Base-by-base conservation (phyloP, 1,140 invertebrate genomes). In the Pseudachorutes palmiensis region DNA sequence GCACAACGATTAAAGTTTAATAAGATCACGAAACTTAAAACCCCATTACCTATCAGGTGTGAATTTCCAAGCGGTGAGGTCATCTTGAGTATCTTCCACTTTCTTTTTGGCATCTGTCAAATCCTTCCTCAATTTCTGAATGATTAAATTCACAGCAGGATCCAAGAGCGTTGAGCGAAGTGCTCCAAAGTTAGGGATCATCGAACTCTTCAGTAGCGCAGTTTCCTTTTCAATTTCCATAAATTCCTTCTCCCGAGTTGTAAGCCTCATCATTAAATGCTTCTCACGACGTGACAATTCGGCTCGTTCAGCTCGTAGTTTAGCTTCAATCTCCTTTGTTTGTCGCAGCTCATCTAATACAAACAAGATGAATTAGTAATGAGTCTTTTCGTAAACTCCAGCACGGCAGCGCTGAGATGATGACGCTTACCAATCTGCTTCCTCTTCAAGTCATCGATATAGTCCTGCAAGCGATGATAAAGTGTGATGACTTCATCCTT, bases 21-120 rank as follows among this genome's bases (percentile, higher is more conserved):
- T 24, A 45, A 45, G n/a, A 48, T 1, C n/a, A 31, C 19, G 2
- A 61, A 68, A 64, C 41, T 45, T 29, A 45, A 49, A 64, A 57
- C 51, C 2, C 63, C 31, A 2, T 29, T 61, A 73, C 75, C 78
- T 97, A 80, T 98, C 95, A 32, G 95, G 92, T 24, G 94, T 98
- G 77, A 98, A 98, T 80, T 98, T 98, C 95, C 95, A 98, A 1
- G 95, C 95, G 68, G 90, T 91, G 29, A 98, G 81, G 84, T 98
- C 95, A 81, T 95, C 97, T 81, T 98, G 94, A 29, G 93, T 97
- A 81, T 98, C 94, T 79, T 98, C 94, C 65, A 97, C 82, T 80
- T 91, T 90, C 48, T 90, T 87, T 80, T 92, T 92, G 12, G 90
- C 90, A 48, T 88, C 85, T 64, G 91, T 87, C 66, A 98, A 80